A percentile compares a stretch with the other conserved stretches of the same genome.
These are phyloP conservation scores for Hemichromis elongatus DNA, from an alignment of 2,113 vertebrate species.

Conservation along the genomic window DNA sequence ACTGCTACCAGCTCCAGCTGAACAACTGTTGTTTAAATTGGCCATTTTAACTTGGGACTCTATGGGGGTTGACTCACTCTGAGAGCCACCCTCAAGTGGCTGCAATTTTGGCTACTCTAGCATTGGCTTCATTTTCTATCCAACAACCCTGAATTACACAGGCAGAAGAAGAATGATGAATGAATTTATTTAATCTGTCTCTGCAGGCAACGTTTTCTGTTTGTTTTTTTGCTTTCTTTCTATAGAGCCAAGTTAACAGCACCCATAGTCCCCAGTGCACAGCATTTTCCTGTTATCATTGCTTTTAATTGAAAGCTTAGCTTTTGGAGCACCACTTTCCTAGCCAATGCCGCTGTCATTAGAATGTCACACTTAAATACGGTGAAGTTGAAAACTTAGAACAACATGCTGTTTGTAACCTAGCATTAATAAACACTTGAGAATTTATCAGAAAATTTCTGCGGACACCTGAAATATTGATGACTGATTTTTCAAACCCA, in stretches of 20 bases:
- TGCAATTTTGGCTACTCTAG: not conserved
- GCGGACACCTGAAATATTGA: not conserved
- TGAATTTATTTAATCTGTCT: not conserved
- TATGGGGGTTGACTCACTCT: not conserved
- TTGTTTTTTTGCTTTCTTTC: not conserved
- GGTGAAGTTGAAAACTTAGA: not conserved
- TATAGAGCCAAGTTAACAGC: not conserved
- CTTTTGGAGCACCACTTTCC: not conserved
- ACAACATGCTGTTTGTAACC: not conserved
- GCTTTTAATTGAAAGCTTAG: not conserved
- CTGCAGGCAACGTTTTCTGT: not conserved
- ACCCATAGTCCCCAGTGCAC: not conserved
- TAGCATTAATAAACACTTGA: not conserved
- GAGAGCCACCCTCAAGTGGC: not conserved
- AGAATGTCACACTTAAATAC: not conserved
- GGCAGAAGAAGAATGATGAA: not conserved
- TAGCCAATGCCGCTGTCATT: not conserved
- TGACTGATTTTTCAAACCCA: not conserved
- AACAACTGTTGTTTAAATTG: not conserved
- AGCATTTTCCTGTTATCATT: not conserved
- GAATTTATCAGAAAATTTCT: not conserved
- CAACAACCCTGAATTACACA: not conserved
- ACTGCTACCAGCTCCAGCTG: not conserved
- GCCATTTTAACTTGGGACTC: not conserved
- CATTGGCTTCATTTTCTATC: not conserved